Evolutionary conservation across 2,888 invertebrate species (phyloP).

Genomic region (Mythimna loreyi): DNA sequence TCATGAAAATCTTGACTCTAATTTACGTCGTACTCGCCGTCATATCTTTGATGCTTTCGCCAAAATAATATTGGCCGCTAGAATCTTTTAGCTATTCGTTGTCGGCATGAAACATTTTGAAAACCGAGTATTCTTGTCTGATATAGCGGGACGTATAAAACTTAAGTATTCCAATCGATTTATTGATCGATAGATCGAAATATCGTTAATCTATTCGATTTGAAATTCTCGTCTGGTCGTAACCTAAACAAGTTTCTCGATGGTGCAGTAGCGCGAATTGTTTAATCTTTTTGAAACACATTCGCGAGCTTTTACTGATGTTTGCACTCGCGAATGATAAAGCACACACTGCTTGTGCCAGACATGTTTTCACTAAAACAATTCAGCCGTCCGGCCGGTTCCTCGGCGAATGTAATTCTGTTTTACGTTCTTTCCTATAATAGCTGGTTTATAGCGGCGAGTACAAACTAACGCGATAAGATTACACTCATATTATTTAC

Average conservation of each 20-base stretch:
- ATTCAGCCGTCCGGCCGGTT: slow-evolving; percentile 65
- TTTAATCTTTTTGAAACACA: slow-evolving; percentile 76
- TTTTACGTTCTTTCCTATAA: slow-evolving; percentile 68
- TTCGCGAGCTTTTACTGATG: slow-evolving; percentile 77
- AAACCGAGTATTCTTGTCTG: slow-evolving; percentile 4
- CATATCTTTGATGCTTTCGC: slow-evolving; percentile 56
- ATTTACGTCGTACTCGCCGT: slow-evolving; percentile 45
- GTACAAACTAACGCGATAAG: slow-evolving; percentile 37
- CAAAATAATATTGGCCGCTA: slow-evolving; percentile 44
- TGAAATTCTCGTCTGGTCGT: slow-evolving; percentile 58
- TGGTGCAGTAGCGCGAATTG: slow-evolving; percentile 70
- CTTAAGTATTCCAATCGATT: slow-evolving; percentile 34
- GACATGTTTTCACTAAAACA: slow-evolving; percentile 78
- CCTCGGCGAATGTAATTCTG: slow-evolving; percentile 66
- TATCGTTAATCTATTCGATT: slow-evolving; percentile 51
- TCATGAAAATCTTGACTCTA: slow-evolving; percentile 54
- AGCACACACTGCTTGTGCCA: slow-evolving; percentile 76
- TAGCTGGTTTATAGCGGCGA: slow-evolving; percentile 42
- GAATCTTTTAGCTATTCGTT: slow-evolving; percentile 1
- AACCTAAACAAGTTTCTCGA: slow-evolving; percentile 65
- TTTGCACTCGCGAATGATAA: slow-evolving; percentile 84
- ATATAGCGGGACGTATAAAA: slow-evolving; percentile 25
- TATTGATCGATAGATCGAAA: slow-evolving; percentile 48
- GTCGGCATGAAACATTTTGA: not conserved
- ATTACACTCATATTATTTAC: slow-evolving; percentile 46